phyloP scores from a whole-genome alignment of 2,888 invertebrate genomes.

The Dryadula phaetusa region DNA sequence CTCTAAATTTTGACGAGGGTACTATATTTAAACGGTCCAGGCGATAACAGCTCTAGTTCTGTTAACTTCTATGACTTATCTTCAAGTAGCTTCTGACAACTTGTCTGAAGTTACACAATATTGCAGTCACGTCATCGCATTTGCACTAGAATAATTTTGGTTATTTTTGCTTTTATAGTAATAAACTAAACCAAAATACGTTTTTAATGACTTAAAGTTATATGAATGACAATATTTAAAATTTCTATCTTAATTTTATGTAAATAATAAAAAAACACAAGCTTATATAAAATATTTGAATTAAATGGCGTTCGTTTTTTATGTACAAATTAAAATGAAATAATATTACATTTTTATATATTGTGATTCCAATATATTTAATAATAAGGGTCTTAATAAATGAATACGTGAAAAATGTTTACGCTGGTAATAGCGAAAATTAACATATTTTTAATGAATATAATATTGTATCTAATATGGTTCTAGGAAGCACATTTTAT shows the following conservation, averaged over 20 bases:
- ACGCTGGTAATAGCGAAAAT: background rate
- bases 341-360: no score
- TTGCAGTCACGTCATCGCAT: constrained; percentile 13
- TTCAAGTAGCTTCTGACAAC: constrained; percentile 9
- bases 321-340: no score
- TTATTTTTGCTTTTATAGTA: constrained; percentile 4
- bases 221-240: background rate
- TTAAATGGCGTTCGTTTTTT: constrained; percentile 8
- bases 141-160: constrained; percentile 8
- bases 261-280: background rate
- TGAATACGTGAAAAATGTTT: background rate
- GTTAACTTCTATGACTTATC: constrained; percentile 25
- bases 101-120: constrained; percentile 1
- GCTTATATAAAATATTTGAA: background rate
- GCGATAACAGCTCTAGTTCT: constrained; percentile 21
- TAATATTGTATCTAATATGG: background rate
- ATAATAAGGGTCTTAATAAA: background rate
- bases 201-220: no score
- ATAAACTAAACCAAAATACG: background rate
- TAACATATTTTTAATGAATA: background rate
- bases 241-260: background rate
- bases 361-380: no score
- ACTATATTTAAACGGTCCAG: constrained; percentile 15
- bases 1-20: constrained; percentile 19
- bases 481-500: background rate